phyloP scores from a whole-genome alignment of 2,888 invertebrate genomes.

The Meganola albula region DNA sequence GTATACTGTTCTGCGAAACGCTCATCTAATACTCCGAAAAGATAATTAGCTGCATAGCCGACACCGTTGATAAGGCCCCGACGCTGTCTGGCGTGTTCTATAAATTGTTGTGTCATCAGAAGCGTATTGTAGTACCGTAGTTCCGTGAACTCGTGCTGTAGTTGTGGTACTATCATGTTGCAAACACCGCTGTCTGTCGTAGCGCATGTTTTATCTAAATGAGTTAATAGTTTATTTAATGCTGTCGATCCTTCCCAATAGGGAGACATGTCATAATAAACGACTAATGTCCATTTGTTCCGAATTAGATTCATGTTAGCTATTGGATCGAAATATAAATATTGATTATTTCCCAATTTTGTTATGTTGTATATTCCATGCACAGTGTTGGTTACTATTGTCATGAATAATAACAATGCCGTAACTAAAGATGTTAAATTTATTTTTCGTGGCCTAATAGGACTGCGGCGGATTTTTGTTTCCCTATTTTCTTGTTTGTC shows the following conservation, averaged over 20 bases:
- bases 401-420: too few species aligned
- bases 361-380: too few species aligned
- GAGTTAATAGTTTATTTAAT: background rate
- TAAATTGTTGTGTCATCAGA: background rate
- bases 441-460: too few species aligned
- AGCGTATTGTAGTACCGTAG: constrained; percentile 1
- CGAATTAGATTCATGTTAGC: constrained; percentile 1
- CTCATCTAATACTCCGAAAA: constrained; percentile 2
- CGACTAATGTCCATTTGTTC: constrained; percentile 5
- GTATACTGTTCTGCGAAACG: constrained; percentile 5
- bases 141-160: constrained; percentile 2
- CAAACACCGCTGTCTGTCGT: background rate
- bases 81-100: background rate
- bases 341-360: too few species aligned
- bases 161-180: constrained; percentile 1
- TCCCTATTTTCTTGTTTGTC: too few species aligned
- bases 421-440: too few species aligned
- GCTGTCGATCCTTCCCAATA: constrained; percentile 6
- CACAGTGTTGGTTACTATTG: too few species aligned
- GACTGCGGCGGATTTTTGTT: too few species aligned
- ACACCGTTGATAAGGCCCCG: constrained; percentile 1
- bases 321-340: too few species aligned
- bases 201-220: constrained; percentile 2
- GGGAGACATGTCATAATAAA: constrained; percentile 5
- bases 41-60: background rate